phyloP scores from a whole-genome alignment of 2,797 vertebrate genomes.

The Euphonia xanthogaster region DNA sequence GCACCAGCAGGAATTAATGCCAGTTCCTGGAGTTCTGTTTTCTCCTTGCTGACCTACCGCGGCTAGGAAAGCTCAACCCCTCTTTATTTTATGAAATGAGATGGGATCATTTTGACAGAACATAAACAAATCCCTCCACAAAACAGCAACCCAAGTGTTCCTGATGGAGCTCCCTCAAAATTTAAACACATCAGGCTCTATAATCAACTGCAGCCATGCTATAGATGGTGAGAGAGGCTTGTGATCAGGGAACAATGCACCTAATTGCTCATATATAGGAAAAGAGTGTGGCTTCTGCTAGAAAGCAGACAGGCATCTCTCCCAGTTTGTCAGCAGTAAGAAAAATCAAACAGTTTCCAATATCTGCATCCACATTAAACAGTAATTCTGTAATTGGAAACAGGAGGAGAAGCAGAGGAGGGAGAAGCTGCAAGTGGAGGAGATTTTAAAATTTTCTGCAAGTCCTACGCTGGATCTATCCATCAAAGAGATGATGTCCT shows the following conservation, averaged over 20 bases:
- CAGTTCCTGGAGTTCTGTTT: not conserved
- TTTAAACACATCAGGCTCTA: not conserved
- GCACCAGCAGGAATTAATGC: not conserved
- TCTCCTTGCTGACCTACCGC: not conserved
- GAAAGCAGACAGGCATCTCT: not conserved
- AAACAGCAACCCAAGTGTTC: not conserved
- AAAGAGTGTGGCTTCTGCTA: not conserved
- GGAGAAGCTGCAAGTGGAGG: not conserved
- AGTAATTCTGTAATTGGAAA: not conserved
- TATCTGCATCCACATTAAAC: not conserved
- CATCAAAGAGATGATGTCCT: not conserved
- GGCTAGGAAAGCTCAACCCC: not conserved
- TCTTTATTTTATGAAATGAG: not conserved
- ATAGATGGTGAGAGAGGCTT: not conserved
- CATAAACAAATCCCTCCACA: not conserved
- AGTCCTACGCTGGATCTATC: not conserved
- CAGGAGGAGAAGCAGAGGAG: not conserved
- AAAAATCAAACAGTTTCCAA: not conserved
- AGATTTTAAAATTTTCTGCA: not conserved
- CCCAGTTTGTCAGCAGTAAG: not conserved
- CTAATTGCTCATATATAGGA: not conserved
- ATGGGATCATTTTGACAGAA: not conserved
- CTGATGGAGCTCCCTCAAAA: not conserved
- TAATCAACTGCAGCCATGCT: not conserved
- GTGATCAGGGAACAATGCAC: not conserved